A percentile compares a stretch with the other conserved stretches of the same genome.
phyloP scores from a whole-genome alignment of 2,113 vertebrate species.

The Noctilio leporinus region DNA sequence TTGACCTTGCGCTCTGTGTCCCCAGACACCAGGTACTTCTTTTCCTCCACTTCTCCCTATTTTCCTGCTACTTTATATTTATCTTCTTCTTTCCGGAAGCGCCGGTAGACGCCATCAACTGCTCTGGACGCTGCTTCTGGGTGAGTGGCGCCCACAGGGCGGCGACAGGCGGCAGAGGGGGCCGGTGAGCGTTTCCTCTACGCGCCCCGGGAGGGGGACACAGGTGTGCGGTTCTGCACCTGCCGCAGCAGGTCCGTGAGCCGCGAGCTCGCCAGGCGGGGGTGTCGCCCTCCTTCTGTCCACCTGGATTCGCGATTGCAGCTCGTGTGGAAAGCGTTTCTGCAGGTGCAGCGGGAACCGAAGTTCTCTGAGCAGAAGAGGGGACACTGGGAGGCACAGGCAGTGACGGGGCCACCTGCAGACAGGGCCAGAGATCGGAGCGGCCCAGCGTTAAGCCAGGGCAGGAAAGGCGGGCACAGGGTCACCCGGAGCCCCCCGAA shows the following conservation, averaged over 20 bases:
- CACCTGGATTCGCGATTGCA: rapidly evolving
- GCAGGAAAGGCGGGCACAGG: background rate
- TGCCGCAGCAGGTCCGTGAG: rapidly evolving
- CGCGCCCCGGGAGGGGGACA: rapidly evolving
- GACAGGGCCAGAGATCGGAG: background rate
- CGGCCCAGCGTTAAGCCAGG: background rate
- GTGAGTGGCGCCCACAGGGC: background rate
- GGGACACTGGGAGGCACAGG: background rate
- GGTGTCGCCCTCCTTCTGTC: background rate
- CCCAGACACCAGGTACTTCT: background rate
- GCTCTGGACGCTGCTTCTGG: rapidly evolving
- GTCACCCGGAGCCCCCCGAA: rapidly evolving
- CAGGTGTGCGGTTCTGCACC: no score
- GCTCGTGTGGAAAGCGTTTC: no score
- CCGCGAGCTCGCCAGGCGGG: rapidly evolving
- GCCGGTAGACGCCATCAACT: background rate
- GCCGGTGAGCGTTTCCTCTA: rapidly evolving
- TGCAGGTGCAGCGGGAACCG: no score
- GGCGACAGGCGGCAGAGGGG: no score
- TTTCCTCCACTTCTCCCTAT: background rate
- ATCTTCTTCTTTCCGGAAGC: background rate
- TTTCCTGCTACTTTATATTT: background rate
- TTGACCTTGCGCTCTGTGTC: background rate
- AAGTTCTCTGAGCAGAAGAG: background rate
- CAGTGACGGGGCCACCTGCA: rapidly evolving